phyloP scores from a whole-genome alignment of 2,113 vertebrate species.

The Solea senegalensis region DNA sequence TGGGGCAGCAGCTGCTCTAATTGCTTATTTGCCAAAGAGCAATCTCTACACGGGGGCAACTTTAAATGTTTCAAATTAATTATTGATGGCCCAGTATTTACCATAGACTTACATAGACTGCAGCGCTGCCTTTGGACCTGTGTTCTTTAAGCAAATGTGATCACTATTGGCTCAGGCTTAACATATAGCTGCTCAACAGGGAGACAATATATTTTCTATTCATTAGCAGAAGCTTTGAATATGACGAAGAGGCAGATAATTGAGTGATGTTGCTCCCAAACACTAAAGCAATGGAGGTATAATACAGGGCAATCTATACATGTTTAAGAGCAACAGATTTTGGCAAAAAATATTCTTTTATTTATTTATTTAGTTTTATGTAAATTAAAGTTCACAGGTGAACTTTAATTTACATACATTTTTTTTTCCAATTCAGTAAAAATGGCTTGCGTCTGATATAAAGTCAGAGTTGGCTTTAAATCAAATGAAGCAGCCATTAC shows the following conservation, averaged over 20 bases:
- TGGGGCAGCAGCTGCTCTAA: slow-evolving; percentile 63
- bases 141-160: slow-evolving; percentile 25
- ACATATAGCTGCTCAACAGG: slow-evolving; percentile 13
- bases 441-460: too few relatives aligned
- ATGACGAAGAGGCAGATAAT: not conserved
- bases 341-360: too few relatives aligned
- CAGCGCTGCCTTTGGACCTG: slow-evolving; percentile 11
- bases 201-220: slow-evolving; percentile 20
- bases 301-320: not conserved
- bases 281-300: not conserved
- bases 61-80: slow-evolving; percentile 73
- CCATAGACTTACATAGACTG: slow-evolving; percentile 32
- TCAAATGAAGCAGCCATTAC: too few relatives aligned
- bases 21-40: slow-evolving; percentile 74
- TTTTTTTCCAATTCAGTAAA: too few relatives aligned
- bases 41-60: slow-evolving; percentile 60
- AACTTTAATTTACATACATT: too few relatives aligned
- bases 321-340: too few relatives aligned
- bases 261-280: not conserved
- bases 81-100: slow-evolving; percentile 62
- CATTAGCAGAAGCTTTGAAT: slow-evolving; percentile 2
- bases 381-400: too few relatives aligned
- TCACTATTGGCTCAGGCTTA: slow-evolving; percentile 1
- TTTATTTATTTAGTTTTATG: too few relatives aligned
- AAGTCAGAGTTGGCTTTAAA: too few relatives aligned